phyloP scores from a whole-genome alignment of 1,140 invertebrate species.

The Cherax quadricarinatus region DNA sequence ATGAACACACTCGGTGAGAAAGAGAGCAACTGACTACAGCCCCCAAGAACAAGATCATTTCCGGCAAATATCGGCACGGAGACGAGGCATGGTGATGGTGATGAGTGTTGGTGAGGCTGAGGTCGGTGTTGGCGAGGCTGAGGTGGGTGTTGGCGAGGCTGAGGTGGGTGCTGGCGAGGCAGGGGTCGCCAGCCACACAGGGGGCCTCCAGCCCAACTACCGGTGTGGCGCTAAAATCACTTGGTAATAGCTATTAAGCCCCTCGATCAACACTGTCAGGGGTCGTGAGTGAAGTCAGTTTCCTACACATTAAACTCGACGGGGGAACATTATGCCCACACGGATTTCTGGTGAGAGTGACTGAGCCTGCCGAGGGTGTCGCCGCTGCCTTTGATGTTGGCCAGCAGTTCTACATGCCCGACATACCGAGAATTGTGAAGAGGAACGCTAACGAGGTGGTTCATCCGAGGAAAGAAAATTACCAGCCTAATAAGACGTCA shows the following conservation, averaged over 20 bases:
- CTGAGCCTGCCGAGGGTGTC: conserved; percentile 28
- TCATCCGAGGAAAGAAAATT: conserved; percentile 21
- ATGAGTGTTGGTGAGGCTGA: background rate
- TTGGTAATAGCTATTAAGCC: conserved; percentile 67
- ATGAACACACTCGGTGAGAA: conserved; percentile 64
- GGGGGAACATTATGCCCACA: conserved; percentile 47
- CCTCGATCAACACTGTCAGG: conserved; percentile 63
- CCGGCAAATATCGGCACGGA: conserved; percentile 28
- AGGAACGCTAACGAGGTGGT: conserved; percentile 17
- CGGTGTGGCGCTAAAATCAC: conserved; percentile 66
- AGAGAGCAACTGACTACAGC: conserved; percentile 61
- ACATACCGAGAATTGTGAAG: conserved; percentile 20
- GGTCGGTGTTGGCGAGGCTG: too few species aligned
- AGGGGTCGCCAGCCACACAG: background rate
- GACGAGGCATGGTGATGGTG: background rate
- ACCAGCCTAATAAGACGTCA: background rate
- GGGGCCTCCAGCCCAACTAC: conserved; percentile 7
- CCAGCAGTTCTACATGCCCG: conserved; percentile 40
- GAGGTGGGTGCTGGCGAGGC: too few species aligned
- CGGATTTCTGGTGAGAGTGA: conserved; percentile 38
- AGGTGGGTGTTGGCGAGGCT: background rate
- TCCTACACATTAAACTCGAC: conserved; percentile 50
- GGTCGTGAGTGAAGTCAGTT: conserved; percentile 62
- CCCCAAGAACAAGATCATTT: conserved; percentile 51
- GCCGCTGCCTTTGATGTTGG: conserved; percentile 25